Evolutionary conservation across 37 sponge, comb jelly and placozoan species (phyloP), one percentile per base, ranked within the genome.

Genomic region (Chondrilla cf. caribensis): DNA sequence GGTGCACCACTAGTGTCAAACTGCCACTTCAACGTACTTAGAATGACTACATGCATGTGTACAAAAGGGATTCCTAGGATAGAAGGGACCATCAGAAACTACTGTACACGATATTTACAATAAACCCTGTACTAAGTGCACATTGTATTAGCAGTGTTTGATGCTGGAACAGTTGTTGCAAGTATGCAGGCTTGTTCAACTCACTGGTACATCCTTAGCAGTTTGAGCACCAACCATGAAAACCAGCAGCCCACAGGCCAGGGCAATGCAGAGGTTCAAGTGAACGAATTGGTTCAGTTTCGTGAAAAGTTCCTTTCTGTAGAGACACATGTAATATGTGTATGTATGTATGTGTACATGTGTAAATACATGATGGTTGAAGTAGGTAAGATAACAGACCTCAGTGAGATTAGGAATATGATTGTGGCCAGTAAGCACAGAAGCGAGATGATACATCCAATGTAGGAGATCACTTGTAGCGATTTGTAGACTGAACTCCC

Each of bases 241-340:
- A 2, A 73, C 40, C 25, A 73, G 7, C 44, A 73, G 76, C 21
- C 76, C 76, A 73, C 76, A 73, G 39, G 76, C 41, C 24, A 73
- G 43, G 36, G 76, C 76, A 73, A 73, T 73, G 42, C 76, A 73
- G 38, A 73, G 7, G 76, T 73, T 73, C 76, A 73, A 42, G 76
- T 73, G 76, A 2, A 73, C 76, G 40, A 73, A 73, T 11, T 39
- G 31, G 43, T 39, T 73, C 76, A 73, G 25, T 37, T 73, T 73
- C 15, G 31, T 73, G 25, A 38, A 73, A n/a, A 73, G 44, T 5
- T 73, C 76, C 17, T 38, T 37, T 40, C 76, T 73, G 25, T n/a
- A 40, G 2, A 19, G 9, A 73, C 15, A 39, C 25, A n/a, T 8
- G 22, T 2, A 73, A 39, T 37, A 70, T 14, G 64, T 47, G 11